Evolutionary conservation across 2,888 invertebrate species (phyloP).

Genomic region (Spatulosminthurus flaviceps): DNA sequence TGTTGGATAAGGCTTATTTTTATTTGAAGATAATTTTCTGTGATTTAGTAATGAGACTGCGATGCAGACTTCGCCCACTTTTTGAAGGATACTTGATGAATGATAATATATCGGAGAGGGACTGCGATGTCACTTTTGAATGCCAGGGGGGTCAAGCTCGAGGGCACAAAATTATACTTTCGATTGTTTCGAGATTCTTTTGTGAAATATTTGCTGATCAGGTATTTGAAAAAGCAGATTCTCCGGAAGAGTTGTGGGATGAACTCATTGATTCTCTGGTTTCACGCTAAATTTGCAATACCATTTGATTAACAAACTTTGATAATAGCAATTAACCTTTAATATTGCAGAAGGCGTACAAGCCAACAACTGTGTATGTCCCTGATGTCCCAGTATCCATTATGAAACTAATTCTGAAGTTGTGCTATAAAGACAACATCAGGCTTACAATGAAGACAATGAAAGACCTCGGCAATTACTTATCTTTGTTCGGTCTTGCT

Average conservation of each 20-base stretch:
- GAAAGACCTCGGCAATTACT: slow-evolving; percentile 53
- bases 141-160: slow-evolving; percentile 57
- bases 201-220: slow-evolving; percentile 58
- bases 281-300: no score
- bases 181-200: slow-evolving; percentile 59
- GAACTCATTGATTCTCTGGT: no score
- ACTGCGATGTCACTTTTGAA: slow-evolving; percentile 59
- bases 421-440: slow-evolving; percentile 59
- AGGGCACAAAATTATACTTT: slow-evolving; percentile 61
- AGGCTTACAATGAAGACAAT: slow-evolving; percentile 54
- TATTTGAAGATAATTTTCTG: not conserved
- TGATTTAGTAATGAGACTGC: slow-evolving; percentile 41
- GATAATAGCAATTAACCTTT: no score
- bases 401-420: slow-evolving; percentile 56
- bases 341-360: slow-evolving; percentile 48
- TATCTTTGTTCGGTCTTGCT: slow-evolving; percentile 56
- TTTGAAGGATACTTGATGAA: slow-evolving; percentile 54
- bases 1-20: not conserved
- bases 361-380: slow-evolving; percentile 52
- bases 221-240: slow-evolving; percentile 47
- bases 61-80: slow-evolving; percentile 57
- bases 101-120: slow-evolving; percentile 54
- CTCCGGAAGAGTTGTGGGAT: not conserved
- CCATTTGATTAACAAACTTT: no score
- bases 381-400: slow-evolving; percentile 56